Base-by-base conservation (phyloP, 1,140 invertebrate genomes). In the Brachionus sp. region DNA sequence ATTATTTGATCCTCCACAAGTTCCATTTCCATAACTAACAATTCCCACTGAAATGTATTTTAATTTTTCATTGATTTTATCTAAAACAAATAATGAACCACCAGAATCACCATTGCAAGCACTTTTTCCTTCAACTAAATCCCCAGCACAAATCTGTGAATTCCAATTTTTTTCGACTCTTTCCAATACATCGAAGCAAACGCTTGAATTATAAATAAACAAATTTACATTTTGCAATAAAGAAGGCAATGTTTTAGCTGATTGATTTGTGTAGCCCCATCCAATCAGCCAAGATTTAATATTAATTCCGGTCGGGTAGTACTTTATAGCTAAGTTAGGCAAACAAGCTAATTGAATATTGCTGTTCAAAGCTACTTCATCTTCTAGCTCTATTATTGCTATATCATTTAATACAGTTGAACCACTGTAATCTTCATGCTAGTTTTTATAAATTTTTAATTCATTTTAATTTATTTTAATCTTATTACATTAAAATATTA, bases 91-190 rank as follows among this genome's bases (percentile, higher is more conserved):
- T 68, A 82, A 13, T 68, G 44, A n/a, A 9, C 16, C 16, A 10
- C 80, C 80, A 19, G 57, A 66, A 37, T 82, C 80, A 25, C 80
- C 80, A 62, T 68, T 23, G 35, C 80, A 82, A 6, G 80, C 25
- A 37, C 46, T 39, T 6, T 57, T 35, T 4, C 35, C 80, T 33
- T 37, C 80, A 42, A 19, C 13, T 3, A 82, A 3, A 9, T 82
- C 37, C 23, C 80, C 80, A 16, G 35, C 57, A 53, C 80, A 82
- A 25, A 82, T 68, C 33, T 82, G 80, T 25, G 37, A 62, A 50
- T 35, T 53, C 62, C 57, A 68, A 50, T 66, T 68, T 57, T 82
- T 82, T 68, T 23, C 29, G n/a, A 44, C 10, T 44, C 9, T 13
- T 29, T 29, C 35, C n/a, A 2, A 10, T n/a, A 82, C 16, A 39